phyloP scores from a whole-genome alignment of 2,888 invertebrate species.

The Tuta absoluta region DNA sequence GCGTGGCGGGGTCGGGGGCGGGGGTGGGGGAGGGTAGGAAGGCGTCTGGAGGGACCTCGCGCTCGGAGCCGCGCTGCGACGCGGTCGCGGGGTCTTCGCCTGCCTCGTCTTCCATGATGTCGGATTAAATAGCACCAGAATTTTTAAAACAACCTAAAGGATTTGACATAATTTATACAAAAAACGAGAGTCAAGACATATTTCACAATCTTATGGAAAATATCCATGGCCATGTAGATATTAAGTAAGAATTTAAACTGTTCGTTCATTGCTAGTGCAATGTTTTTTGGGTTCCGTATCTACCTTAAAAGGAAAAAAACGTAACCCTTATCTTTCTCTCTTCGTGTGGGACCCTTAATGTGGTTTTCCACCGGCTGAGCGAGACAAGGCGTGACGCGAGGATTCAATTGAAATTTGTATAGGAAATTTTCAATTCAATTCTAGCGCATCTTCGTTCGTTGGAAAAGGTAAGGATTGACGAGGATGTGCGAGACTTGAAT shows the following conservation, averaged over 20 bases:
- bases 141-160: background rate
- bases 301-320: too few relatives aligned
- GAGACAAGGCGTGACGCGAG: too few relatives aligned
- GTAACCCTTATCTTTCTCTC: too few relatives aligned
- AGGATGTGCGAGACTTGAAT: too few relatives aligned
- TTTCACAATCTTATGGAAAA: background rate
- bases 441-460: too few relatives aligned
- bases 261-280: background rate
- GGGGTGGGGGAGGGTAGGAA: background rate
- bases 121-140: slow-evolving; percentile 5
- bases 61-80: background rate
- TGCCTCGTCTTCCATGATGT: slow-evolving; percentile 14
- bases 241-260: slow-evolving; percentile 5
- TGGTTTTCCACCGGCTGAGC: too few relatives aligned
- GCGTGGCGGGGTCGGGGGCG: background rate
- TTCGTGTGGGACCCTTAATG: too few relatives aligned
- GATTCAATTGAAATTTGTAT: too few relatives aligned
- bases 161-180: background rate
- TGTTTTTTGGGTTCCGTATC: too few relatives aligned
- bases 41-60: too few relatives aligned
- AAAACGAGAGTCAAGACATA: slow-evolving; percentile 13
- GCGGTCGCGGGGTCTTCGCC: background rate
- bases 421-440: too few relatives aligned
- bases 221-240: slow-evolving; percentile 19
- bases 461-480: too few relatives aligned